Evolutionary conservation across 2,797 vertebrate genomes (phyloP).

Genomic region (Pyrocephalus nanus): DNA sequence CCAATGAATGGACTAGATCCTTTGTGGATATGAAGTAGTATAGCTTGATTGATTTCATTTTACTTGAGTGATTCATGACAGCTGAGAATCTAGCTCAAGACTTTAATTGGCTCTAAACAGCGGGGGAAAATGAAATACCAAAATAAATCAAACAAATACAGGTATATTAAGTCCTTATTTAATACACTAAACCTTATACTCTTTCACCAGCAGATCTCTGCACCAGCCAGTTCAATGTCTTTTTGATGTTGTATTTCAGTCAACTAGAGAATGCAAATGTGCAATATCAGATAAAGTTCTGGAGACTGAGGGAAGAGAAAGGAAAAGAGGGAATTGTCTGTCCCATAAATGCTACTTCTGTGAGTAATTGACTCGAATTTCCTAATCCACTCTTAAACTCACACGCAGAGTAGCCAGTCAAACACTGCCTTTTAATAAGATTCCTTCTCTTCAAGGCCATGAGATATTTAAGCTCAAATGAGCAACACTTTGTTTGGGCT

Average conservation of each 20-base stretch:
- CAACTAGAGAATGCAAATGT: not conserved
- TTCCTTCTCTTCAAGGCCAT: not conserved
- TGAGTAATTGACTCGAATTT: not conserved
- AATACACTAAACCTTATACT: not conserved
- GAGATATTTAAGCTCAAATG: not conserved
- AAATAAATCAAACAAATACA: constrained; percentile 18
- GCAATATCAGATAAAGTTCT: not conserved
- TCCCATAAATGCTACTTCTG: not conserved
- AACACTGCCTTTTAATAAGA: not conserved
- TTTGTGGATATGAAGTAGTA: constrained; percentile 7
- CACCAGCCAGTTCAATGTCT: not conserved
- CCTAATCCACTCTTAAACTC: not conserved
- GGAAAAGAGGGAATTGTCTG: not conserved
- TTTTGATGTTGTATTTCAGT: not conserved
- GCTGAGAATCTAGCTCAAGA: not conserved
- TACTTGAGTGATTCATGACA: constrained; percentile 6
- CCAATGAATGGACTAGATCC: not conserved
- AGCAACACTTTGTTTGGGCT: not conserved
- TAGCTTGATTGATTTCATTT: constrained; percentile 32
- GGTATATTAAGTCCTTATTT: constrained; percentile 2
- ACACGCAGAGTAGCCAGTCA: not conserved
- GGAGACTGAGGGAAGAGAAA: not conserved
- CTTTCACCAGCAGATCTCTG: not conserved
- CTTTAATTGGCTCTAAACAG: constrained; percentile 33
- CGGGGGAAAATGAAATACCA: not conserved